Percentiles rank a stretch among this genome's conserved stretches.
These are phyloP conservation scores for Cnemophilus loriae DNA, from an alignment of 2,113 vertebrate species.

Conservation along the genomic window DNA sequence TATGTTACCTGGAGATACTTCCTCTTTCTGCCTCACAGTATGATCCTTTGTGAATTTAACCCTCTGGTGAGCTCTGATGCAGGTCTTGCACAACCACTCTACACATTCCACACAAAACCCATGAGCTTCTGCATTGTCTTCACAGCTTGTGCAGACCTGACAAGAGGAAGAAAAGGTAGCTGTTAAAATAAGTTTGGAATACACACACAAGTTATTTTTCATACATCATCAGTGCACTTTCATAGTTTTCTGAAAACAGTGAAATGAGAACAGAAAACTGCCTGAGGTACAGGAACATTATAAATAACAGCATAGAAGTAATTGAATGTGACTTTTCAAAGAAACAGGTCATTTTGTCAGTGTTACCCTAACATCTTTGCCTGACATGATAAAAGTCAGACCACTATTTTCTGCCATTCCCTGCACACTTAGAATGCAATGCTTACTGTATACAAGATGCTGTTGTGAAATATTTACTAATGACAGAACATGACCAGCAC, in stretches of 20 bases:
- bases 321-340: background rate
- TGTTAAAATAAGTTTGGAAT: background rate
- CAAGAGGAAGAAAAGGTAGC: background rate
- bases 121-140: conserved; percentile 94
- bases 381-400: background rate
- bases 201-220: background rate
- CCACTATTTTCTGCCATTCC: background rate
- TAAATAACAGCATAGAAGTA: background rate
- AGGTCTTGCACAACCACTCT: conserved; percentile 95
- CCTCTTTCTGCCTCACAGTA: conserved; percentile 93
- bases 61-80: conserved; percentile 93
- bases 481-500: background rate
- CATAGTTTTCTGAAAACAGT: background rate
- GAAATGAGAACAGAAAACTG: background rate
- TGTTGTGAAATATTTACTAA: background rate
- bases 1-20: conserved; percentile 89
- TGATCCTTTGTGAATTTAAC: conserved; percentile 98
- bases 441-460: background rate
- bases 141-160: conserved; percentile 95
- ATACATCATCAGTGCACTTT: background rate
- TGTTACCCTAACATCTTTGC: background rate
- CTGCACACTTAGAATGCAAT: background rate
- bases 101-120: conserved; percentile 97
- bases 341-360: background rate
- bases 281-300: background rate